Conservation (phyloP, 2,888 invertebrate species). For the Ectobius pallidus region DNA sequence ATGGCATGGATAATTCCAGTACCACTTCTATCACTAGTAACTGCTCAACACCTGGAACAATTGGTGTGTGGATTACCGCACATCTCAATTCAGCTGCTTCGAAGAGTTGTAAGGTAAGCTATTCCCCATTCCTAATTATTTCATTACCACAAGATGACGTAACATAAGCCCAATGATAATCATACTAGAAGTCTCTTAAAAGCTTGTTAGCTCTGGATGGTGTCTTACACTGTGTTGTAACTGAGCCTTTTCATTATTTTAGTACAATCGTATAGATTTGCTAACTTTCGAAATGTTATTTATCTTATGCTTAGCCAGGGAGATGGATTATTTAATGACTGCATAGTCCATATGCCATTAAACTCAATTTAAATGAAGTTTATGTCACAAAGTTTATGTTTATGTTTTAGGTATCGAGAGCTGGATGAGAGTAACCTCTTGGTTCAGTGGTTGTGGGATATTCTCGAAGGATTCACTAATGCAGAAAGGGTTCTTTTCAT, state of each 20-base stretch:
- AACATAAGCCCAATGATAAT: not conserved
- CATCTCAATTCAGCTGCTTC: conserved; percentile 63
- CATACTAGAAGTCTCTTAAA: too few species aligned
- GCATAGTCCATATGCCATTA: too few species aligned
- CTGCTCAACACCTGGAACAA: conserved; percentile 65
- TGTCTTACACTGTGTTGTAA: too few species aligned
- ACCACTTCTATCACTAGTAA: conserved; percentile 64
- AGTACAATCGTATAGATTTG: too few species aligned
- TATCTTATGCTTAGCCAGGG: too few species aligned
- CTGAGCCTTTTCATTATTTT: too few species aligned
- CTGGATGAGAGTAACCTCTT: conserved; percentile 65
- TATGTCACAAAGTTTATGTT: too few species aligned
- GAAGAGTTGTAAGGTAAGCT: conserved; percentile 66
- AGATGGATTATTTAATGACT: too few species aligned
- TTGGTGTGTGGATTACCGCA: conserved; percentile 68
- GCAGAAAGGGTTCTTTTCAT: conserved; percentile 68
- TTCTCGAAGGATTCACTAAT: conserved; percentile 65
- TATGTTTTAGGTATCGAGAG: conserved; percentile 63
- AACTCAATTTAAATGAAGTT: too few species aligned
- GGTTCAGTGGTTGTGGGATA: conserved; percentile 69
- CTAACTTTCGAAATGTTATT: too few species aligned
- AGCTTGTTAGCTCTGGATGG: too few species aligned
- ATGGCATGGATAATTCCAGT: conserved; percentile 70
- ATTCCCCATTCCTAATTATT: too few species aligned
- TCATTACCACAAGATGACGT: not conserved